These are phyloP conservation scores for Trachelus iudaicus DNA, from an alignment of 2,888 invertebrate species.

Conservation along the genomic window DNA sequence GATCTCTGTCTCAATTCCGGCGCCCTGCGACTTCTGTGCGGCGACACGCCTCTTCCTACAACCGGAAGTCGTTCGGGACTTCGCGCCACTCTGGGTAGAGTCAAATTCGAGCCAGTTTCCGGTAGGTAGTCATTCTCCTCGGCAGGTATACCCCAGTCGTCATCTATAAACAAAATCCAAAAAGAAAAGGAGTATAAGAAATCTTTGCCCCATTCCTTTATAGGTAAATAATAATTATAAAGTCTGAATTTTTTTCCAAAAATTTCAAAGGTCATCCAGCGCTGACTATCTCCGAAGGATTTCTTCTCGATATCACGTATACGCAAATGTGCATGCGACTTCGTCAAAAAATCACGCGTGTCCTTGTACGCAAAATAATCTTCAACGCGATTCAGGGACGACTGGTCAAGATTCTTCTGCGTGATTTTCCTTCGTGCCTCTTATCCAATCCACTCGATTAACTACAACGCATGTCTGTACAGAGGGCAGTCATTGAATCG, in stretches of 20 bases:
- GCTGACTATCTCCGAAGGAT: background rate
- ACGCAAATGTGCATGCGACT: background rate
- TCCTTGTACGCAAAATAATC: background rate
- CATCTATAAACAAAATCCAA: conserved; percentile 70
- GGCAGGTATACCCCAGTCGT: conserved; percentile 73
- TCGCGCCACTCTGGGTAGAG: conserved; percentile 54
- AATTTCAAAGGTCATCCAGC: background rate
- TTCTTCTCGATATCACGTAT: background rate
- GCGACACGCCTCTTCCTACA: conserved; percentile 46
- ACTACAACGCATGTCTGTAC: background rate
- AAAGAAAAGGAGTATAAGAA: conserved; percentile 25
- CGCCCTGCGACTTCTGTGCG: conserved; percentile 63
- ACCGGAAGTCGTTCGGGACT: conserved; percentile 55
- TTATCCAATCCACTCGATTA: background rate
- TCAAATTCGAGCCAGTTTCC: conserved; percentile 48
- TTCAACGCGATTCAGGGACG: background rate
- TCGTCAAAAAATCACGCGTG: background rate
- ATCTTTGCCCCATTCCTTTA: background rate
- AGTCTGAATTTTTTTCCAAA: background rate
- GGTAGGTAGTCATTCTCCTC: conserved; percentile 57
- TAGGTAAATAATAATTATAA: background rate
- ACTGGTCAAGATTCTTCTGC: background rate
- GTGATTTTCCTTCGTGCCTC: background rate
- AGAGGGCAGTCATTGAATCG: background rate
- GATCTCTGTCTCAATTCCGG: conserved; percentile 67